Evolutionary conservation across 2,888 invertebrate genomes (phyloP), one percentile per base, ranked within the genome.

Genomic region (Tiliacea citrago): DNA sequence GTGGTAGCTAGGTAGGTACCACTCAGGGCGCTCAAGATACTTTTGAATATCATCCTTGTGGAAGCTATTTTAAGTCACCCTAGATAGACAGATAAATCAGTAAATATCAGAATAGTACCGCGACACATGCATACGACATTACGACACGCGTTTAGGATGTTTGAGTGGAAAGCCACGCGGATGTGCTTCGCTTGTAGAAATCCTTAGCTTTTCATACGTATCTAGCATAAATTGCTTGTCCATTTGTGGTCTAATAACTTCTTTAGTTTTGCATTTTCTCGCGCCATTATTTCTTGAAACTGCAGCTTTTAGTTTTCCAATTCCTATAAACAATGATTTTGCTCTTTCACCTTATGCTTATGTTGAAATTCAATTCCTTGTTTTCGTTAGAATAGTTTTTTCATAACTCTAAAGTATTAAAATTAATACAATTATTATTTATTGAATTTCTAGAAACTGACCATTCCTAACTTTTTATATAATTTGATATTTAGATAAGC

Each of bases 191-290:
- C 24, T 62, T 66, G 67, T 84, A 84, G 88, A 87, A 84, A 87
- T 88, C 88, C 88, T 88, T 81, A 76, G 81, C 77, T 88, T 82
- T 88, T 86, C 86, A 85, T 84, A 84, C 72, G 82, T 51, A 71
- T 73, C 35, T 73, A 66, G 81, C 66, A 81, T 83, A 67, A 68
- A 83, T 73, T 77, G 68, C 61, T 58, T 47, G 60, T 45, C 79
- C 60, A 21, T 68, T 75, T 80, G 77, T 84, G 68, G 75, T 73
- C 72, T 70, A 75, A 68, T 82, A 72, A 66, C 66, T 83, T 68
- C 57, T 83, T 73, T 16, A 67, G 74, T 79, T 73, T 66, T 21
- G 45, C 45, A 53, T 83, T 73, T 67, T 62, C 63, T 7, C 39
- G 16, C 1, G 0, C 6, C 9, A 51, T 77, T 62, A 49, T 1